Percentiles rank a stretch among this genome's conserved stretches.
phyloP scores from a whole-genome alignment of 2,888 invertebrate species.

The Polymixis lichenea region DNA sequence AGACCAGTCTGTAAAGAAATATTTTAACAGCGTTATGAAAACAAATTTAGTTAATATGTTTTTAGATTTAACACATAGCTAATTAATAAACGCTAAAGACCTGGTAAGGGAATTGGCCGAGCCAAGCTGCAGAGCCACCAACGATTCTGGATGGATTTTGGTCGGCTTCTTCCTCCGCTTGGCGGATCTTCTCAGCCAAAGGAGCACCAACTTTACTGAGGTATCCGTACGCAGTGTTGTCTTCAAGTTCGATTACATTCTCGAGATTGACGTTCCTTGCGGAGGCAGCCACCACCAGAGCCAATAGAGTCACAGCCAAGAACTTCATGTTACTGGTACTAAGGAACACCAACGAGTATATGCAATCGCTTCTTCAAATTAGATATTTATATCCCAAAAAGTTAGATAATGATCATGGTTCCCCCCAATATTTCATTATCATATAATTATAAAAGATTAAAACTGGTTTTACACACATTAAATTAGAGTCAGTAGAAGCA shows the following conservation, averaged over 20 bases:
- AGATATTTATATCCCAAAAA: constrained; percentile 22
- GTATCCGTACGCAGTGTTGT: constrained; percentile 66
- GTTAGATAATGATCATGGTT: neutral
- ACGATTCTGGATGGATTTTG: constrained; percentile 62
- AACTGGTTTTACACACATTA: neutral
- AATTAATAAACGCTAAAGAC: constrained; percentile 40
- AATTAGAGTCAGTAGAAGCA: neutral
- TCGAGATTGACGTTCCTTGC: constrained; percentile 47
- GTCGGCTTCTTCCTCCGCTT: constrained; percentile 53
- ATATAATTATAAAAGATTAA: constrained; percentile 1
- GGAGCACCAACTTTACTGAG: constrained; percentile 63
- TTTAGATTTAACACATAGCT: neutral
- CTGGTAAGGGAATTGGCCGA: constrained; percentile 67
- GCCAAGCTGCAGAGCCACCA: constrained; percentile 57
- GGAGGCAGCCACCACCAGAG: constrained; percentile 53
- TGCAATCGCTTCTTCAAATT: neutral
- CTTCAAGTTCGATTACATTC: constrained; percentile 49
- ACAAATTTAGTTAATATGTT: neutral
- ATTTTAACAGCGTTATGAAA: neutral
- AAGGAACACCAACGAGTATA: neutral
- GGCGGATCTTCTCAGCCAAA: constrained; percentile 61
- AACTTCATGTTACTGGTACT: constrained; percentile 46
- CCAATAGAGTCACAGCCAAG: constrained; percentile 47
- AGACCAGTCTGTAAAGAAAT: constrained; percentile 66
- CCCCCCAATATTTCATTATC: constrained; percentile 9